These are phyloP conservation scores for Octomys mimax DNA, from an alignment of 2,797 vertebrate species.

Conservation along the genomic window DNA sequence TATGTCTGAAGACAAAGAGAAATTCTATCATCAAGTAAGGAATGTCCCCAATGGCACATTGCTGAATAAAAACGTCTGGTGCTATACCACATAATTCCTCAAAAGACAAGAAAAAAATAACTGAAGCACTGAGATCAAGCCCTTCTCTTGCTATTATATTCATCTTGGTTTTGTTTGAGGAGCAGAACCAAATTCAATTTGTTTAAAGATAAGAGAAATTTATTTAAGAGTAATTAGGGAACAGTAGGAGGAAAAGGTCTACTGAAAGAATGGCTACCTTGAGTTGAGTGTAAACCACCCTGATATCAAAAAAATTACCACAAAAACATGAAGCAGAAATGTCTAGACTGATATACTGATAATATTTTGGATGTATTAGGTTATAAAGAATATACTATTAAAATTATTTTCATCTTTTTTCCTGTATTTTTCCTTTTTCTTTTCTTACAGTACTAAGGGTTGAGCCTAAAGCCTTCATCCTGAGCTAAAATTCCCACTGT, in stretches of 20 bases:
- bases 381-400: constrained; percentile 26
- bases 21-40: not conserved
- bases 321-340: not conserved
- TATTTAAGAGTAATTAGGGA: not conserved
- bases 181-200: not conserved
- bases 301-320: constrained; percentile 6
- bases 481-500: not conserved
- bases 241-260: not conserved
- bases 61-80: constrained; percentile 1
- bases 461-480: not conserved
- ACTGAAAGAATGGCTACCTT: not conserved
- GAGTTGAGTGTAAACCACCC: not conserved
- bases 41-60: not conserved
- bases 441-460: not conserved
- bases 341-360: not conserved
- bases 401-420: constrained; percentile 4
- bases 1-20: constrained; percentile 5
- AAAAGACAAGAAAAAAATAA: constrained; percentile 28
- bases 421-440: not conserved
- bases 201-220: not conserved
- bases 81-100: not conserved
- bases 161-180: not conserved
- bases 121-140: not conserved
- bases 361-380: not conserved
- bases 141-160: not conserved